Base-by-base conservation (phyloP, 2,113 vertebrate species). In the Rhea americana region DNA sequence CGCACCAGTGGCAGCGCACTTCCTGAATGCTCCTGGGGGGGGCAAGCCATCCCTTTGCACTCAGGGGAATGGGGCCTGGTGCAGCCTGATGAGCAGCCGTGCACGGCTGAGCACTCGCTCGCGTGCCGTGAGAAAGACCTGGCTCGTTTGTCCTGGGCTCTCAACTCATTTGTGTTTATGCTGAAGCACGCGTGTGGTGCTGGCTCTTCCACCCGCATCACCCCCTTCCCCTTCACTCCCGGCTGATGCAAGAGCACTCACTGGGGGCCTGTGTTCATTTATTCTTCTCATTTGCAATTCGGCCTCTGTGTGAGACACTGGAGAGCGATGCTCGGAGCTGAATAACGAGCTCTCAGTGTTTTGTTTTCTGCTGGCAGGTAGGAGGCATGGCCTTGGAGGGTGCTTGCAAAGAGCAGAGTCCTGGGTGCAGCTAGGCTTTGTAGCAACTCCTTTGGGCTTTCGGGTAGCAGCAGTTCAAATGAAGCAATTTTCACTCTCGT, bases 101-200 rank as follows among this genome's bases (percentile, higher is more conserved):
- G 12, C 6, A 30, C 24, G 50, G 51, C 15, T 35, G 55, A 14
- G 22, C 35, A 17, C 28, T 56, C 5, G 17, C 45, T 47, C 14
- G 28, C 9, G 28, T 30, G 28, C 55, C 55, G 2, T 17, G 15
- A 30, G 14, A 48, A 30, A 70, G 67, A 35, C 9, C 32, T 25
- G 21, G 32, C 32, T 70, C 9, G 11, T 43, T 70, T 50, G 67
- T 50, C 55, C 15, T 56, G 53, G 11, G 25, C 16, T 59, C n/a
- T 19, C 2, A 5, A 20, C 56, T 63, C 4, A 0, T 6, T 2
- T 21, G 26, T 19, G n/a, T 76, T 71, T 0, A 0, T 1, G 1
- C 18, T 13, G 37, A 25, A 85, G 72, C 19, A 35, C 32, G 55
- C 67, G 90, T 45, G 37, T 0, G 1, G 19, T 45, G 45, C 26